phyloP scores from a whole-genome alignment of 1,140 invertebrate species.

The Drosophila dunni region DNA sequence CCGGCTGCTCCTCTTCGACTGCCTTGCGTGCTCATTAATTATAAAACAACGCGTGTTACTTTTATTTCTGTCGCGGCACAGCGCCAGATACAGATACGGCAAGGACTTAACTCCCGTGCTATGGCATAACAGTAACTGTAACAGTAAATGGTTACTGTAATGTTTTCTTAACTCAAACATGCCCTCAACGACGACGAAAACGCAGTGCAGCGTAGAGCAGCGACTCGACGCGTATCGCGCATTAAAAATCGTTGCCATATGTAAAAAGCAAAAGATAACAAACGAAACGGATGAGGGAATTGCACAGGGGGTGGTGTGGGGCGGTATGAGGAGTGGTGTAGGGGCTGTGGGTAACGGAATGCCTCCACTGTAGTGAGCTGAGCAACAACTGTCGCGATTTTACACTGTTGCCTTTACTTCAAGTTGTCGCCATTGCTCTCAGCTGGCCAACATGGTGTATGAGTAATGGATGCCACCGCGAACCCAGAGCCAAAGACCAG shows the following conservation, averaged over 20 bases:
- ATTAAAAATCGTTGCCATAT: slow-evolving; percentile 83
- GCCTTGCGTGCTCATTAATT: slow-evolving; percentile 80
- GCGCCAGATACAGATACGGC: slow-evolving; percentile 56
- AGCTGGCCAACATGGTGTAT: slow-evolving; percentile 42
- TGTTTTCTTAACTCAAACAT: slow-evolving; percentile 81
- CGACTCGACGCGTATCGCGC: slow-evolving; percentile 62
- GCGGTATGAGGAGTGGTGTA: not conserved
- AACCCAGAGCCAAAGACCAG: not conserved
- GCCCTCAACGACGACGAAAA: slow-evolving; percentile 53
- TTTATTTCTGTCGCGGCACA: slow-evolving; percentile 45
- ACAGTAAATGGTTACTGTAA: slow-evolving; percentile 69
- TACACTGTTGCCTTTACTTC: slow-evolving; percentile 24
- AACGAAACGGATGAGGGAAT: slow-evolving; percentile 25
- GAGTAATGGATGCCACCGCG: slow-evolving; percentile 45
- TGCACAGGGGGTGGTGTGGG: not conserved
- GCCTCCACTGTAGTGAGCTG: not conserved
- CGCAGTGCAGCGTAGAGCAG: slow-evolving; percentile 4
- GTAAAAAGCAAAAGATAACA: slow-evolving; percentile 77
- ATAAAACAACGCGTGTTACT: slow-evolving; percentile 77
- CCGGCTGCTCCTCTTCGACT: slow-evolving; percentile 22
- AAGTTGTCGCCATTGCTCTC: slow-evolving; percentile 36
- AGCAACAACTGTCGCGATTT: slow-evolving; percentile 46
- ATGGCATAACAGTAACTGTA: slow-evolving; percentile 37
- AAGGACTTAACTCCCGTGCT: slow-evolving; percentile 13
- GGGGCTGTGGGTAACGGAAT: not conserved